Conservation (phyloP, 2,888 invertebrate species). For the Dorcus parallelipipedus region DNA sequence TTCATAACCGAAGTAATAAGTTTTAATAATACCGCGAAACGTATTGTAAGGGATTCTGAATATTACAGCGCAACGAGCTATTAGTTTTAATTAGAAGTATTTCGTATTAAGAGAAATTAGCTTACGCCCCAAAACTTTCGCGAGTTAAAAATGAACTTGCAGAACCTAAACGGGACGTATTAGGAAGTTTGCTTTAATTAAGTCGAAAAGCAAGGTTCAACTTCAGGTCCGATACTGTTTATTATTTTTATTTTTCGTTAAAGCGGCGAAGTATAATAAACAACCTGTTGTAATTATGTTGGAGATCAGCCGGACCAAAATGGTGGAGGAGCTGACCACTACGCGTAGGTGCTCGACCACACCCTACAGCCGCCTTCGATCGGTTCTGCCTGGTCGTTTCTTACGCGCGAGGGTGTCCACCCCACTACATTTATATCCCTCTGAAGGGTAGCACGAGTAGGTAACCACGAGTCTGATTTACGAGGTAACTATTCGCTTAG, state of each 20-base stretch:
- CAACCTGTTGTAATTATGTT: too few species aligned
- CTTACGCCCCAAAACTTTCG: too few species aligned
- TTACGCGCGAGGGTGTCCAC: constrained; percentile 46
- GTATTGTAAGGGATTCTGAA: constrained; percentile 11
- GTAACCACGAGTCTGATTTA: constrained; percentile 38
- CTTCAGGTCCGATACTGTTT: too few species aligned
- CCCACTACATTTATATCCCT: constrained; percentile 34
- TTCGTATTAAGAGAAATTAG: too few species aligned
- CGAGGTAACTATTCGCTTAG: constrained; percentile 19
- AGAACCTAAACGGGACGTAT: too few species aligned
- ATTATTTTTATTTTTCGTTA: too few species aligned
- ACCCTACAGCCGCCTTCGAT: constrained; percentile 47
- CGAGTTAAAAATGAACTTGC: too few species aligned
- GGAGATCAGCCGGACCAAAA: not conserved
- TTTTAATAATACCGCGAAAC: not conserved
- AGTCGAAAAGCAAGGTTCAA: too few species aligned
- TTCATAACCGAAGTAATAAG: constrained; percentile 9
- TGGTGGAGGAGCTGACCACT: constrained; percentile 34
- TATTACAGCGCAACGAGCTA: too few species aligned
- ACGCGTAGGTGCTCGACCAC: constrained; percentile 48
- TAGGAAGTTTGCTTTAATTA: too few species aligned
- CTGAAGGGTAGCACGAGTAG: constrained; percentile 27
- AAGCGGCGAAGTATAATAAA: too few species aligned
- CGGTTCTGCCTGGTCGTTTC: constrained; percentile 50
- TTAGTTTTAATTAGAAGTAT: too few species aligned